phyloP scores from a whole-genome alignment of 2,888 invertebrate species.

The Meganola albula region DNA sequence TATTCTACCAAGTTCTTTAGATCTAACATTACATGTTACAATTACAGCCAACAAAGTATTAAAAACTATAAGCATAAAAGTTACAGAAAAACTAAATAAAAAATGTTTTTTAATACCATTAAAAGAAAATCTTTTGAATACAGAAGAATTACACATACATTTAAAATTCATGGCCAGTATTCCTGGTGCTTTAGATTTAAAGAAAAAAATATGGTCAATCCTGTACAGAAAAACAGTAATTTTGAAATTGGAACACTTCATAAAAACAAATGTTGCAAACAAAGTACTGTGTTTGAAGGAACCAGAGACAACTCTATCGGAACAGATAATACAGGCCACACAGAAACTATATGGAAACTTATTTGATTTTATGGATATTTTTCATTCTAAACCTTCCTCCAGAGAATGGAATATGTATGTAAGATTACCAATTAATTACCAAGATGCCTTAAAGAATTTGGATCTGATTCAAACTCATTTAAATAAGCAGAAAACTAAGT shows the following conservation, averaged over 20 bases:
- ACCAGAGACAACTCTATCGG: constrained; percentile 29
- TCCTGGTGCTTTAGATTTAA: constrained; percentile 45
- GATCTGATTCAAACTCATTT: constrained; percentile 25
- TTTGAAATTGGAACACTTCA: constrained; percentile 52
- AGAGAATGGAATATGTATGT: constrained; percentile 39
- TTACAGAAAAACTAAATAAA: constrained; percentile 39
- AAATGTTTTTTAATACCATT: constrained; percentile 44
- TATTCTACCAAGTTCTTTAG: constrained; percentile 18
- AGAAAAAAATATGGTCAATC: constrained; percentile 43
- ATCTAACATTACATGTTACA: constrained; percentile 46
- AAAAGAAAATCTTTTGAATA: constrained; percentile 17
- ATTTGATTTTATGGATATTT: constrained; percentile 36
- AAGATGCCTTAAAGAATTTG: constrained; percentile 33
- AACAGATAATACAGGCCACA: constrained; percentile 33
- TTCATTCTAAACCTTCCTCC: constrained; percentile 7
- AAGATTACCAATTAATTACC: constrained; percentile 43
- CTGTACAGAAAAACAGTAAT: constrained; percentile 40
- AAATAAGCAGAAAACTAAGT: constrained; percentile 30
- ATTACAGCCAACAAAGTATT: constrained; percentile 36
- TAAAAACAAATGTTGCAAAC: constrained; percentile 30
- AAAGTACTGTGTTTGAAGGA: constrained; percentile 28
- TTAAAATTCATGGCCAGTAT: constrained; percentile 47
- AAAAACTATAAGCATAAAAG: constrained; percentile 45
- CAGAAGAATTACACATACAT: constrained; percentile 35
- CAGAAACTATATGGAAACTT: constrained; percentile 32